Evolutionary conservation across 2,797 vertebrate genomes (phyloP), one percentile per base, ranked within the genome.

Genomic region (Sardinella longiceps): DNA sequence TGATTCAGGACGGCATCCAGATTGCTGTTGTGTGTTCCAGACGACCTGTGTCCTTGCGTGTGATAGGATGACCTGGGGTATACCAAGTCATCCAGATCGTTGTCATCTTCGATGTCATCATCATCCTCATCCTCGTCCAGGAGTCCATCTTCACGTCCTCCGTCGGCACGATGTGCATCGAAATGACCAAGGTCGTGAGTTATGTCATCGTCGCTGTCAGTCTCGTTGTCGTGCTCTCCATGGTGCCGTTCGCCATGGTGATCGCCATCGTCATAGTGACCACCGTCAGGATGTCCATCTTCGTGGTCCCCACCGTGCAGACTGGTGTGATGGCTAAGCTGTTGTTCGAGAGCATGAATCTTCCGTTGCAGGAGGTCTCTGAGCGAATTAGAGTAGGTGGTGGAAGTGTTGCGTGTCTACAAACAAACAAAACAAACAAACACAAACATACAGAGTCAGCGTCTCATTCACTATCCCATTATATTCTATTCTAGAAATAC

Each of bases 351-450:
- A 63, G 93, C 85, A 9, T 74, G 90, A 84, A 97, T 97, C 93
- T 96, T 97, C 89, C 95, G 94, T 93, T 96, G 96, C 56, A 97
- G 94, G 43, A 96, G 93, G 83, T 97, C 96, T 82, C 91, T 95
- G 88, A 96, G 91, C 48, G 96, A 96, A 87, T 93, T 94, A 46
- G 96, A 95, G 91, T 95, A 96, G 0, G 93, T 90, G 14, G 91
- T 92, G 43, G 96, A 96, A 0, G 92, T 93, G 93, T 97, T 97
- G 86, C 94, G 95, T 82, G 92, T 95, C 93, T 95, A 93, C 81
- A 87, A 90, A 70, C n/a, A n/a, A n/a, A n/a, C n/a, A n/a, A n/a
- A n/a, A 93, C 82, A 87, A 90, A 74, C 43, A 88, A 60, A 70
- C 48, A 70, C 50, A 58, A 53, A 0, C 45, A 18, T 82, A 70